phyloP scores from a whole-genome alignment of 2,797 vertebrate species.

The Poecile montanus region DNA sequence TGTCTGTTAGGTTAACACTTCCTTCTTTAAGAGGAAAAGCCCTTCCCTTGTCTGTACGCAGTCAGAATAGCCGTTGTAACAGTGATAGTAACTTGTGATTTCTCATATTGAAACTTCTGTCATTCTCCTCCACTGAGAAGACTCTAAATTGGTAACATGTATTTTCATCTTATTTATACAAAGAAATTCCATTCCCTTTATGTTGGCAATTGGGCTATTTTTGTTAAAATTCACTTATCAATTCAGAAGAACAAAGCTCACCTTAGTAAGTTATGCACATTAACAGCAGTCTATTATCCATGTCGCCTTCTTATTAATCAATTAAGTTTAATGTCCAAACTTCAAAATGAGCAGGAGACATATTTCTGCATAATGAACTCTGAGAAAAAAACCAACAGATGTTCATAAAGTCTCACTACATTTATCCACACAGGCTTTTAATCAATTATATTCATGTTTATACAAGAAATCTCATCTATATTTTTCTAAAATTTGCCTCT shows the following conservation, averaged over 20 bases:
- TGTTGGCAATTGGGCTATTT: not conserved
- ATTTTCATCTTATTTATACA: not conserved
- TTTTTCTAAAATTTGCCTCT: not conserved
- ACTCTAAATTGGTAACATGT: not conserved
- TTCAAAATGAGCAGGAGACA: slow-evolving; percentile 37
- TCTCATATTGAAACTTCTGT: not conserved
- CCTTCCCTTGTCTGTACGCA: not conserved
- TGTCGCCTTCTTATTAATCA: not conserved
- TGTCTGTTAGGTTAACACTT: not conserved
- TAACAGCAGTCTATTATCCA: slow-evolving; percentile 12
- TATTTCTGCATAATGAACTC: slow-evolving; percentile 31
- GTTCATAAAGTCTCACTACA: not conserved
- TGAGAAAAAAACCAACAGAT: slow-evolving; percentile 6
- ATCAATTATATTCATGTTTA: not conserved
- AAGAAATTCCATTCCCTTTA: not conserved
- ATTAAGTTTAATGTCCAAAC: slow-evolving; percentile 31
- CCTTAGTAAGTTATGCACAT: slow-evolving; percentile 18
- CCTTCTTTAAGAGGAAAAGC: not conserved
- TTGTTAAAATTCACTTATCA: not conserved
- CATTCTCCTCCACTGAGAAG: not conserved
- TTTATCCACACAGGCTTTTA: not conserved
- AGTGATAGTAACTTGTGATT: not conserved
- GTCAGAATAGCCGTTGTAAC: not conserved
- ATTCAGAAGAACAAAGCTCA: slow-evolving; percentile 36
- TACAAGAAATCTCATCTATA: not conserved